Percentiles rank a stretch among this genome's conserved stretches.
phyloP scores from a whole-genome alignment of 2,113 vertebrate genomes.

The Perca fluviatilis region DNA sequence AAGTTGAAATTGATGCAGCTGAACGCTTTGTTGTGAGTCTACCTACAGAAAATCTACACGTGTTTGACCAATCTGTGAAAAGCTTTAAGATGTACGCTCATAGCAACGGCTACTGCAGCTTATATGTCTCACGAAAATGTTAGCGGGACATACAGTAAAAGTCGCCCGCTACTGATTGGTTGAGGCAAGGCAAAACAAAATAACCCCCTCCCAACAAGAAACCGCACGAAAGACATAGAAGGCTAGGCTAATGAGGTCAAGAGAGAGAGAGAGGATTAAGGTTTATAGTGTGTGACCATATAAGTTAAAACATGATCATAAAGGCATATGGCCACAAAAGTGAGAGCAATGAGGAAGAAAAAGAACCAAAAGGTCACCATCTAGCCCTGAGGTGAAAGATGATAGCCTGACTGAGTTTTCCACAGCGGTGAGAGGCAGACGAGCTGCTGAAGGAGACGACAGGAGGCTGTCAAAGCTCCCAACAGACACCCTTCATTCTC shows the following conservation, averaged over 20 bases:
- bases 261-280: background rate
- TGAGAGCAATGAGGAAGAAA: background rate
- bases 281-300: background rate
- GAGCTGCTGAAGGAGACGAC: conserved; percentile 18
- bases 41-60: background rate
- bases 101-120: background rate
- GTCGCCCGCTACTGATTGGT: too few relatives aligned
- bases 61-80: too few relatives aligned
- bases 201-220: background rate
- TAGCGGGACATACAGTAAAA: too few relatives aligned
- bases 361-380: too few relatives aligned
- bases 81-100: background rate
- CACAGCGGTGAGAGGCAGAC: conserved; percentile 7
- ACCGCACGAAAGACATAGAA: background rate
- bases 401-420: conserved; percentile 29
- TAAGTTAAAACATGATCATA: background rate
- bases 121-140: background rate
- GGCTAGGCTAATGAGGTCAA: background rate
- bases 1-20: background rate
- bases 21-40: too few relatives aligned
- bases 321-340: background rate
- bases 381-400: conserved; percentile 32
- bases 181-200: too few relatives aligned
- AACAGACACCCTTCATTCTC: conserved; percentile 5
- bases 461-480: conserved; percentile 44